phyloP scores from a whole-genome alignment of 2,888 invertebrate genomes.

The Serrognathus titanus region DNA sequence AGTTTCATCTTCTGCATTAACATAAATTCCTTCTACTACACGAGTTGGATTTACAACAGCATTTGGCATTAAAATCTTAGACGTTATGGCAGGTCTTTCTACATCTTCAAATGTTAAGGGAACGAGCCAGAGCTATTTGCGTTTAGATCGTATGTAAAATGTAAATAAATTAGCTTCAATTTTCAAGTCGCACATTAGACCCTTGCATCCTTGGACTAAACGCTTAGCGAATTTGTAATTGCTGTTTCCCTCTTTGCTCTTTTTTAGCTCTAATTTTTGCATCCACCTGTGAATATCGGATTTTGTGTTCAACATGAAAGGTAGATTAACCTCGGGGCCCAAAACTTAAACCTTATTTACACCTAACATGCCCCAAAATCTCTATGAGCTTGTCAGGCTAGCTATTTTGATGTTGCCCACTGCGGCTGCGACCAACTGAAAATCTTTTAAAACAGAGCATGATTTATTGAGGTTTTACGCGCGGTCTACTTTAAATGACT shows the following conservation, averaged over 20 bases:
- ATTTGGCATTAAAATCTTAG: slow-evolving; percentile 4
- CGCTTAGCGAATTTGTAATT: slow-evolving; percentile 3
- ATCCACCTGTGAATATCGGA: slow-evolving; percentile 6
- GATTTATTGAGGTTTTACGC: too few species aligned
- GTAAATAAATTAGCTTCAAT: slow-evolving; percentile 7
- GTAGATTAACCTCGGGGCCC: slow-evolving; percentile 3
- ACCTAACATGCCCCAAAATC: too few species aligned
- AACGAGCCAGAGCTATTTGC: slow-evolving; percentile 5
- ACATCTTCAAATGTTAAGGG: slow-evolving; percentile 6
- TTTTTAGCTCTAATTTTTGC: not conserved
- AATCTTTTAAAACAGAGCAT: too few species aligned
- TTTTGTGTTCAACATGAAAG: slow-evolving; percentile 1
- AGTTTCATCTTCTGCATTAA: slow-evolving; percentile 10
- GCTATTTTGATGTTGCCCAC: too few species aligned
- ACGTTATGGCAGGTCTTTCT: not conserved
- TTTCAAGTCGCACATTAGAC: slow-evolving; percentile 8
- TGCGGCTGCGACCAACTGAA: too few species aligned
- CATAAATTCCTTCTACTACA: slow-evolving; percentile 5
- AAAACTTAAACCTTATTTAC: too few species aligned
- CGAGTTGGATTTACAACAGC: not conserved
- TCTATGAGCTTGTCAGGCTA: too few species aligned
- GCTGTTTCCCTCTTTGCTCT: not conserved
- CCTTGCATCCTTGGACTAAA: slow-evolving; percentile 7
- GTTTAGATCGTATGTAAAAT: not conserved
- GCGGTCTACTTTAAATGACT: too few species aligned